Evolutionary conservation across 1,140 invertebrate species (phyloP).

Genomic region (Aphelenchoides avenae): DNA sequence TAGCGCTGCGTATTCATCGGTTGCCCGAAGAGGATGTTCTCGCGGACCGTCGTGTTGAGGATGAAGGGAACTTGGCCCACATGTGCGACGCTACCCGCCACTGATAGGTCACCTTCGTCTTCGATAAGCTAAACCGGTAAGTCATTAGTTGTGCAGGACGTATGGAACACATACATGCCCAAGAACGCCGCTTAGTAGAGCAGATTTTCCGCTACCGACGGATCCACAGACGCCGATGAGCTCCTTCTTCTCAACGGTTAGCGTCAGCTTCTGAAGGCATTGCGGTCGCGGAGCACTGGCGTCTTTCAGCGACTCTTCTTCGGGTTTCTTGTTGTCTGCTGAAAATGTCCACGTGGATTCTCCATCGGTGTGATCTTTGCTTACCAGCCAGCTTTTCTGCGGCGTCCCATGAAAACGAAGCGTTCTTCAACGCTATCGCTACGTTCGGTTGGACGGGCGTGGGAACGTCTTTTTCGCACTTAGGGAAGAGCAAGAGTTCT

Average conservation of each 20-base stretch:
- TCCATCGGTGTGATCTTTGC: conserved; percentile 1
- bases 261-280: conserved; percentile 18
- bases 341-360: neutral
- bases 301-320: neutral
- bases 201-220: conserved; percentile 70
- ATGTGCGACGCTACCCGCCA: conserved; percentile 67
- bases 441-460: neutral
- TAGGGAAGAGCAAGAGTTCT: conserved; percentile 54
- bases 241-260: conserved; percentile 58
- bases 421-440: conserved; percentile 8
- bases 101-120: conserved; percentile 63
- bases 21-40: conserved; percentile 71
- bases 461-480: conserved; percentile 10
- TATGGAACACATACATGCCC: conserved; percentile 64
- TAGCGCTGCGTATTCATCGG: conserved; percentile 65
- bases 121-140: conserved; percentile 58
- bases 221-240: conserved; percentile 69
- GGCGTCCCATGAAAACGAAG: conserved; percentile 32
- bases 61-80: conserved; percentile 70
- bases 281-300: too few relatives aligned
- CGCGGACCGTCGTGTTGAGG: conserved; percentile 67
- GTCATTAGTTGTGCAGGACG: neutral
- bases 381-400: conserved; percentile 24
- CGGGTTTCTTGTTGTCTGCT: neutral
- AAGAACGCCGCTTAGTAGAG: conserved; percentile 67